Evolutionary conservation across 2,113 vertebrate genomes (phyloP).

Genomic region (Grantiella picta): DNA sequence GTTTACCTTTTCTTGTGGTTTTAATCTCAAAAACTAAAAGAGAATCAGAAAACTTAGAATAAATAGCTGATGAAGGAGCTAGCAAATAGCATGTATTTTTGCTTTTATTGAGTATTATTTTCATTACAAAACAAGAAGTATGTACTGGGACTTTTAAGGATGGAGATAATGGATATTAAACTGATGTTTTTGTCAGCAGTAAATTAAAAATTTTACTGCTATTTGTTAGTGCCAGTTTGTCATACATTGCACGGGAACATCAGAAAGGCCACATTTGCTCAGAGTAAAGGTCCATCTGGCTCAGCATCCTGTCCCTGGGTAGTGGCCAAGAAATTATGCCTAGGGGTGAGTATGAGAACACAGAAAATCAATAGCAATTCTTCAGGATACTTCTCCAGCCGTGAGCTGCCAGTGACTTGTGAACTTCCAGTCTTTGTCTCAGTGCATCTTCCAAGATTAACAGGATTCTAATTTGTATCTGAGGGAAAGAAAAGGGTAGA

Average conservation of each 20-base stretch:
- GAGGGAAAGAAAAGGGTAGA: not conserved
- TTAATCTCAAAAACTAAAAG: not conserved
- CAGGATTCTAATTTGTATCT: not conserved
- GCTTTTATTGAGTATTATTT: not conserved
- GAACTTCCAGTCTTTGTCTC: not conserved
- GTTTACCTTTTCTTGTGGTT: not conserved
- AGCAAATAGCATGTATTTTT: not conserved
- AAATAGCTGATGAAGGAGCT: not conserved
- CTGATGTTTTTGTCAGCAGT: not conserved
- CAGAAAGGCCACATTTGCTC: constrained; percentile 15
- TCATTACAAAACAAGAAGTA: not conserved
- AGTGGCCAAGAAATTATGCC: constrained; percentile 11
- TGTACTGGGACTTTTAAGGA: not conserved
- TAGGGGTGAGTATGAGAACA: not conserved
- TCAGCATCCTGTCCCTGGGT: constrained; percentile 15
- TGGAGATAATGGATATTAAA: not conserved
- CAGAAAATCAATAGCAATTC: not conserved
- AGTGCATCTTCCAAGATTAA: not conserved
- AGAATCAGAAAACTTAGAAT: not conserved
- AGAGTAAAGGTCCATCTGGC: constrained; percentile 27
- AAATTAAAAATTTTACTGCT: not conserved
- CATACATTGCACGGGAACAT: not conserved
- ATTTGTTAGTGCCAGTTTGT: not conserved
- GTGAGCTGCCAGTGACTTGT: not conserved
- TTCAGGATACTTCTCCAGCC: not conserved